Conservation (phyloP, 2,888 invertebrate species). For the Cistogaster globosa region DNA sequence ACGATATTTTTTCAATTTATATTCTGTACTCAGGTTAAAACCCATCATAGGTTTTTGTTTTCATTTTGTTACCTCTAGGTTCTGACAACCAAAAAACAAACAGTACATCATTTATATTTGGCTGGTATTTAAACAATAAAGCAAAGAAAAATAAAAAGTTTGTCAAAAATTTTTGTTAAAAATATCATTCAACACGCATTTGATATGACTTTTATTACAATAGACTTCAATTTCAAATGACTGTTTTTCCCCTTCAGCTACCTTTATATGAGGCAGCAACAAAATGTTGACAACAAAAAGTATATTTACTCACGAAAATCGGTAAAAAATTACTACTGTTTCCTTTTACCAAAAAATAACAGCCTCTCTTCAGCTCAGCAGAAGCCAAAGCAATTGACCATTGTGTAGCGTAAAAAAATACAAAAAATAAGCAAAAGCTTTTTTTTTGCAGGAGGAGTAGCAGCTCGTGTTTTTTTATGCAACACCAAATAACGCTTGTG, state of each 20-base stretch:
- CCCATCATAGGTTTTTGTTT: conserved; percentile 5
- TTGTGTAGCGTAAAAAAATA: conserved; percentile 28
- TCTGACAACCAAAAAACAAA: not conserved
- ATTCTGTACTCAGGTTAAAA: not conserved
- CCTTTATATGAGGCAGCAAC: conserved; percentile 33
- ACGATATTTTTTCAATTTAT: not conserved
- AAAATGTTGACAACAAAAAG: conserved; percentile 32
- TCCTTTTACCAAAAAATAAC: conserved; percentile 20
- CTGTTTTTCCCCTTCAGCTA: conserved; percentile 23
- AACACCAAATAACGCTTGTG: conserved; percentile 40
- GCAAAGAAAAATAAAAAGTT: conserved; percentile 23
- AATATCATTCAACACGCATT: conserved; percentile 62
- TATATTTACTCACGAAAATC: conserved; percentile 12
- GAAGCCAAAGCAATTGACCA: conserved; percentile 72
- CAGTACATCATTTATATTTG: not conserved
- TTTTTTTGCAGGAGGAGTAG: conserved; percentile 15
- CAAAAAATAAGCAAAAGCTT: conserved; percentile 9
- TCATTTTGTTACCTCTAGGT: conserved; percentile 50
- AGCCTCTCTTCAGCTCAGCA: conserved; percentile 21
- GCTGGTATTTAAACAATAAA: conserved; percentile 1
- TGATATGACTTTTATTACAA: conserved; percentile 71
- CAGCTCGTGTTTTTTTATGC: conserved; percentile 1
- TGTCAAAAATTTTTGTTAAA: conserved; percentile 39
- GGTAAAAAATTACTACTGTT: conserved; percentile 34
- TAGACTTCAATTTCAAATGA: conserved; percentile 63